Percentiles rank a stretch among this genome's conserved stretches.
Conservation (phyloP, 2,888 invertebrate species). For the Diachrysia chrysitis region DNA sequence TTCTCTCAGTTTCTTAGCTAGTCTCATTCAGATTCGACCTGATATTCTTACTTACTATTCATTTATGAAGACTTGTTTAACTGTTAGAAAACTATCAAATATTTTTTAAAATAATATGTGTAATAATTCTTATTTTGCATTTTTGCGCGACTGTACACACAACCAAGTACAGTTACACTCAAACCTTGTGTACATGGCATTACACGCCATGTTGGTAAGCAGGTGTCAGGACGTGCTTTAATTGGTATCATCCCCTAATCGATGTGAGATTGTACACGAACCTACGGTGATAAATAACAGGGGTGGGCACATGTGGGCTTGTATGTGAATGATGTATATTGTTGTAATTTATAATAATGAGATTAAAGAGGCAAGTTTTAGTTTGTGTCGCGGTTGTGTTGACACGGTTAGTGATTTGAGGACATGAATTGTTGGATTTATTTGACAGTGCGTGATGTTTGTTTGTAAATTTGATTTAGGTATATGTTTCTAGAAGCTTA, state of each 20-base stretch:
- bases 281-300: slow-evolving; percentile 59
- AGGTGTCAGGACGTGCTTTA: slow-evolving; percentile 63
- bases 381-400: neutral
- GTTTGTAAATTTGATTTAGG: neutral
- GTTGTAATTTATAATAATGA: slow-evolving; percentile 23
- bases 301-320: slow-evolving; percentile 26
- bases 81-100: too few species aligned
- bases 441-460: neutral
- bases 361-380: slow-evolving; percentile 1
- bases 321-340: slow-evolving; percentile 9
- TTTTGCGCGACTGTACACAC: neutral
- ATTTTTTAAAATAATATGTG: too few species aligned
- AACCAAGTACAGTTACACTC: neutral
- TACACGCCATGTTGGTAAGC: slow-evolving; percentile 32
- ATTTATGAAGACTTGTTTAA: too few species aligned
- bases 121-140: too few species aligned
- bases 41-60: too few species aligned
- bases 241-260: slow-evolving; percentile 67
- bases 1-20: too few species aligned
- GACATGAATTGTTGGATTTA: neutral
- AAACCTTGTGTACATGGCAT: neutral
- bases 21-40: too few species aligned
- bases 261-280: slow-evolving; percentile 57
- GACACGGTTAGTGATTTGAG: neutral
- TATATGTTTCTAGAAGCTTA: neutral